Evolutionary conservation across 2,888 invertebrate species (phyloP), one percentile per base, ranked within the genome.

Genomic region (Ormyrus thymus): DNA sequence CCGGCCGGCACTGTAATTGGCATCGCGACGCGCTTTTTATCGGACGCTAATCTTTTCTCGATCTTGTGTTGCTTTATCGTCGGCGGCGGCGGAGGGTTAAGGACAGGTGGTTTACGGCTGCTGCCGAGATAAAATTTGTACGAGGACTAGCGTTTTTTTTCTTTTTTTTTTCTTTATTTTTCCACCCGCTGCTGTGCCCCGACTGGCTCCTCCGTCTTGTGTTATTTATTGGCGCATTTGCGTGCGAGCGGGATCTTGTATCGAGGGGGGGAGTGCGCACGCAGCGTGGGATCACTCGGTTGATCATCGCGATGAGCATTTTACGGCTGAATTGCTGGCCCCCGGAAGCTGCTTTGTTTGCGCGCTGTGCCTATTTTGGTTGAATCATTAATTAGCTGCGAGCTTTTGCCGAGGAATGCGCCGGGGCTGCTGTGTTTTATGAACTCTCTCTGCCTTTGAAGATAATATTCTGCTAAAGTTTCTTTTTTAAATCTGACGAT

Each of bases 41-140:
- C 79, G 76, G 72, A 72, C 68, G 68, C 76, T 81, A 81, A 81
- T 81, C 80, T 72, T 74, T 74, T 70, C 55, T 76, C 64, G 72
- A 80, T 76, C 76, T 73, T 55, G 65, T 29, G 29, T 55, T 55
- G 69, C 62, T 78, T 73, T 76, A 61, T 69, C 48, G 9, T 48
- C 13, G 15, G 59, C 64, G 58, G 59, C 64, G 58, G 56, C 11
- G 59, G 46, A 56, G 48, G 10, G 29, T 46, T 56, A 56, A 43
- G 55, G 50, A 9, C 64, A 73, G 73, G 65, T 74, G 65, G 43
- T 65, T 74, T 65, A 74, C 10, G 58, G 43, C 43, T n/a, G 10
- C 15, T 46, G 46, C 56, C 15, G 10, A 11, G 70, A 78, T 78
- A 72, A 66, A 66, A 78, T 72, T 78, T 61, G 65, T 72, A 72